Evolutionary conservation across 2,113 vertebrate genomes (phyloP), one percentile per base, ranked within the genome.

Genomic region (Platysternon megacephalum): DNA sequence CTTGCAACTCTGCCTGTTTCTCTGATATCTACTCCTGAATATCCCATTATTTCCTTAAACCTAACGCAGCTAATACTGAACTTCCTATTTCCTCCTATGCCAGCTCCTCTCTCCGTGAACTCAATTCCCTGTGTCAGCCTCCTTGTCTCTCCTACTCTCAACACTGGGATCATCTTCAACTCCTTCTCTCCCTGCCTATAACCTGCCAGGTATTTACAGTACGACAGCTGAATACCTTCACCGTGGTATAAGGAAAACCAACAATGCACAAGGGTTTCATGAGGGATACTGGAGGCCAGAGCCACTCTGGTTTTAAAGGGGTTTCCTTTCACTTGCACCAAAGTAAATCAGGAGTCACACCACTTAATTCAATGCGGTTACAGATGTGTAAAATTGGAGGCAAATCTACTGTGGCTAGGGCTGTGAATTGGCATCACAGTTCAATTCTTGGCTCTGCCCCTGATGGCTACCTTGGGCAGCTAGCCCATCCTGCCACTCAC

Each of bases 21-120:
- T 82, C 46, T 42, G 85, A 86, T 80, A 94, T 92, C 91, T 85
- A 78, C 4, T 3, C 65, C 49, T 85, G 92, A 87, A 83, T 88
- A 92, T 86, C 93, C 93, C 90, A 83, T 78, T 56, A 96, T 90
- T 96, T 97, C 91, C 95, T 95, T 84, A 82, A 90, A 94, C 76
- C 90, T 39, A 39, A 2, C 61, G 84, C 48, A 3, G 61, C 61
- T 86, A 92, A 78, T 82, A n/a, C 35, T 83, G 90, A 91, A 91
- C 21, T 91, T 65, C 29, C 11, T 10, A n/a, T 51, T 97, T 95
- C 94, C 90, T 96, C 52, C 88, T 74, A 92, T 94, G 89, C 89
- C 74, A 56, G 93, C 49, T 19, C 90, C 72, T 91, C 93, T 61
- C 51, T 87, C n/a, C 55, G 94, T 5, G 0, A 3, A 24, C 52